Evolutionary conservation across 2,113 vertebrate genomes (phyloP).

Genomic region (Calyptommatus sinebrachiatus): DNA sequence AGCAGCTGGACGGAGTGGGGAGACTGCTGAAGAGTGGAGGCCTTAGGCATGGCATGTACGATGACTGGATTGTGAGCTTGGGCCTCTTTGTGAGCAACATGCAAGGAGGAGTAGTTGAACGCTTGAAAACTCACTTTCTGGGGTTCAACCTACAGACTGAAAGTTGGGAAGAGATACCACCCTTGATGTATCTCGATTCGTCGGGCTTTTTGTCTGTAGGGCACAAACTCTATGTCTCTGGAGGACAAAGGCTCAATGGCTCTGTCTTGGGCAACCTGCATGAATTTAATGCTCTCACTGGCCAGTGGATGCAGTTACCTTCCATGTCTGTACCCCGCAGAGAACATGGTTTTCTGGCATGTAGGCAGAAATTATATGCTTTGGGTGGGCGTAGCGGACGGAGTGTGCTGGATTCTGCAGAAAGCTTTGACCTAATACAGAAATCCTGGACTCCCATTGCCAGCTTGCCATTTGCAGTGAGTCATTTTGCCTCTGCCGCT

Average conservation of each 20-base stretch:
- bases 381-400: slow-evolving; percentile 77
- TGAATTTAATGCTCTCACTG: slow-evolving; percentile 75
- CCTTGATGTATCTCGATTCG: slow-evolving; percentile 74
- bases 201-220: slow-evolving; percentile 77
- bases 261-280: slow-evolving; percentile 75
- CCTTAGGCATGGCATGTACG: slow-evolving; percentile 81
- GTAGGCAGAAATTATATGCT: slow-evolving; percentile 71
- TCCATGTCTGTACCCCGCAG: slow-evolving; percentile 71
- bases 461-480: slow-evolving; percentile 71
- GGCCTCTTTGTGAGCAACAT: slow-evolving; percentile 77
- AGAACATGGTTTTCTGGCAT: slow-evolving; percentile 76
- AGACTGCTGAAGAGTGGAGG: slow-evolving; percentile 57
- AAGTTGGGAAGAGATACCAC: slow-evolving; percentile 79
- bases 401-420: slow-evolving; percentile 73
- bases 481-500: slow-evolving; percentile 74
- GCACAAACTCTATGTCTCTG: slow-evolving; percentile 75
- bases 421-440: slow-evolving; percentile 69
- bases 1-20: slow-evolving; percentile 70
- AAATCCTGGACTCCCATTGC: slow-evolving; percentile 58
- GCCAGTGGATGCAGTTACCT: slow-evolving; percentile 74
- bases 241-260: slow-evolving; percentile 73
- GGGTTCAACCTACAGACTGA: slow-evolving; percentile 79
- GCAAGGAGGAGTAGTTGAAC: slow-evolving; percentile 46
- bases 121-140: slow-evolving; percentile 65
- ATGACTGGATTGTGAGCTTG: slow-evolving; percentile 81